phyloP scores from a whole-genome alignment of 2,888 invertebrate genomes.

The Nomada fabriciana region DNA sequence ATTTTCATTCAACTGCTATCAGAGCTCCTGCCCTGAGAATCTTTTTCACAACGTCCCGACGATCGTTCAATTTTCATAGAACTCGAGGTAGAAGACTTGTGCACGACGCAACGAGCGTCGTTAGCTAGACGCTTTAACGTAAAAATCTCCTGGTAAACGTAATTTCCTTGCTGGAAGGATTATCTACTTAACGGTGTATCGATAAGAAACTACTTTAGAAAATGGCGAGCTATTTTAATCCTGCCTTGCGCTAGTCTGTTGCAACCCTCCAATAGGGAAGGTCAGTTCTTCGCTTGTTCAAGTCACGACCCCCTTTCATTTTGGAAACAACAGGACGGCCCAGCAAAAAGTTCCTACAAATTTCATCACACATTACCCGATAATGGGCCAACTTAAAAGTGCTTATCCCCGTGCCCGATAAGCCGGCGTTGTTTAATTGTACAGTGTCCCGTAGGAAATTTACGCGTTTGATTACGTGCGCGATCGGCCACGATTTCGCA shows the following conservation, averaged over 20 bases:
- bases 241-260: background rate
- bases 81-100: conserved; percentile 12
- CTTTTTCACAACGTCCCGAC: conserved; percentile 45
- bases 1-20: conserved; percentile 43
- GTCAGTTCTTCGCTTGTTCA: background rate
- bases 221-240: conserved; percentile 30
- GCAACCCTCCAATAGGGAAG: background rate
- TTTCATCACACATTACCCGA: background rate
- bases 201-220: conserved; percentile 36
- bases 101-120: conserved; percentile 9
- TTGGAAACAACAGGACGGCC: background rate
- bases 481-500: conserved; percentile 44
- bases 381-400: background rate
- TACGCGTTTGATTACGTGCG: conserved; percentile 45
- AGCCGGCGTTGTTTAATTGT: conserved; percentile 19
- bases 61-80: conserved; percentile 55
- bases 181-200: conserved; percentile 45
- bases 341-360: background rate
- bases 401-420: background rate
- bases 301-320: too few relatives aligned
- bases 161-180: conserved; percentile 33
- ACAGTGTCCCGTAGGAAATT: conserved; percentile 34
- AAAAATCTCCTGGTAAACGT: conserved; percentile 34
- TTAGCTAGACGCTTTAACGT: conserved; percentile 33
- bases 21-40: conserved; percentile 18